A percentile compares a stretch with the other conserved stretches of the same genome.
phyloP scores from a whole-genome alignment of 1,140 invertebrate genomes.

The Papilio polytes region DNA sequence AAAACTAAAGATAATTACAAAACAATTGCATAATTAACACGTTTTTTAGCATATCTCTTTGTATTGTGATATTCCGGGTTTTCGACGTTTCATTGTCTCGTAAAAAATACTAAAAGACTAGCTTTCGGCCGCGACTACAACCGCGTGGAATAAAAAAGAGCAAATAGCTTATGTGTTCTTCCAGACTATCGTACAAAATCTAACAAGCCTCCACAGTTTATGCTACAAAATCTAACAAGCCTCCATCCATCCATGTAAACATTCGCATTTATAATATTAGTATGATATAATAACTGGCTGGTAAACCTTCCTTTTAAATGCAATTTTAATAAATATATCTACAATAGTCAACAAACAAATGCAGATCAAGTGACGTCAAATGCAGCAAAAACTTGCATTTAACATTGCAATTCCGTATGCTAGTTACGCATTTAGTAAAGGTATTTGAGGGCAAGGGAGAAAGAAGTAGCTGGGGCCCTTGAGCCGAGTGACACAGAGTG shows the following conservation, averaged over 20 bases:
- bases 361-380: not conserved
- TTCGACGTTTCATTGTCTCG: too few relatives aligned
- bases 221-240: not conserved
- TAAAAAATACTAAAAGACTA: too few relatives aligned
- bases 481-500: slow-evolving; percentile 38
- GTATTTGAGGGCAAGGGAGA: slow-evolving; percentile 6
- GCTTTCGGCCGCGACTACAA: too few relatives aligned
- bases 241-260: too few relatives aligned
- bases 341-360: not conserved
- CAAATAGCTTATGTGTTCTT: too few relatives aligned
- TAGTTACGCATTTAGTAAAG: not conserved
- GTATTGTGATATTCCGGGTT: too few relatives aligned
- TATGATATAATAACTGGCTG: not conserved
- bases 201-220: not conserved
- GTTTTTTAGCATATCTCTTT: too few relatives aligned
- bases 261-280: too few relatives aligned
- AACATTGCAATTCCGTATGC: not conserved
- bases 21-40: not conserved
- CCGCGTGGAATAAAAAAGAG: too few relatives aligned
- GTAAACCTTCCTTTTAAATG: too few relatives aligned
- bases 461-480: slow-evolving; percentile 37
- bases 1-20: not conserved
- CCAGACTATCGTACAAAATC: too few relatives aligned
- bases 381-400: not conserved
- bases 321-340: too few relatives aligned